These are phyloP conservation scores for Phyllostomus discolor DNA, from an alignment of 2,113 vertebrate species.

Conservation along the genomic window DNA sequence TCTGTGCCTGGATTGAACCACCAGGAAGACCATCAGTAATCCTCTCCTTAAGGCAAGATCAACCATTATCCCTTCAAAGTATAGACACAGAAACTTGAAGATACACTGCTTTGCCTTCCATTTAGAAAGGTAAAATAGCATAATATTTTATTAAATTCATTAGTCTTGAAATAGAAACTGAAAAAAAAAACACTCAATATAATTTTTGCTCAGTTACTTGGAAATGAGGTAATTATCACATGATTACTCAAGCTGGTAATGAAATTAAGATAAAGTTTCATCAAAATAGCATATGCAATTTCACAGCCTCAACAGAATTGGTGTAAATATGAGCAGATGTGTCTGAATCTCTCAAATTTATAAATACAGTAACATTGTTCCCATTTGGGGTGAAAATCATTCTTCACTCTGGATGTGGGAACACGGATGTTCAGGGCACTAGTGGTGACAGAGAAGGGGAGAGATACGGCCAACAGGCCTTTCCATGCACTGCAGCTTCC, in stretches of 20 bases:
- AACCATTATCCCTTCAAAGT: background rate
- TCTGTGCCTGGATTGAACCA: background rate
- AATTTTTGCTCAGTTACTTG: constrained; percentile 56
- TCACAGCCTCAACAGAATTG: constrained; percentile 57
- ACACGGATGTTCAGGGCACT: background rate
- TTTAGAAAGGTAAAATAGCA: background rate
- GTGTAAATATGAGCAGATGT: constrained; percentile 72
- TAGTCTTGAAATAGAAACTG: constrained; percentile 7
- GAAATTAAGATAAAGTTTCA: constrained; percentile 73
- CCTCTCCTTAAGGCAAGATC: background rate
- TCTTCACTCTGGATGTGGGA: background rate
- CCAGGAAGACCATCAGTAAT: background rate
- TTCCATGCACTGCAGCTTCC: background rate
- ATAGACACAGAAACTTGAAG: background rate
- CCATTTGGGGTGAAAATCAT: background rate
- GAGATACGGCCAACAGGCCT: background rate
- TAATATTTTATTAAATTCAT: constrained; percentile 31
- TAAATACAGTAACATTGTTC: constrained; percentile 68
- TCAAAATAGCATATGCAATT: constrained; percentile 74
- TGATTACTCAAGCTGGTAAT: constrained; percentile 68
- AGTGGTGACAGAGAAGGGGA: background rate
- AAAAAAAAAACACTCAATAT: background rate
- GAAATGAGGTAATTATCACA: constrained; percentile 64
- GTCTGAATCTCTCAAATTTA: constrained; percentile 58
- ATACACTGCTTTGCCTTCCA: background rate